Percentiles rank a stretch among this genome's conserved stretches.
phyloP scores from a whole-genome alignment of 2,113 vertebrate genomes.

The Podarcis muralis region DNA sequence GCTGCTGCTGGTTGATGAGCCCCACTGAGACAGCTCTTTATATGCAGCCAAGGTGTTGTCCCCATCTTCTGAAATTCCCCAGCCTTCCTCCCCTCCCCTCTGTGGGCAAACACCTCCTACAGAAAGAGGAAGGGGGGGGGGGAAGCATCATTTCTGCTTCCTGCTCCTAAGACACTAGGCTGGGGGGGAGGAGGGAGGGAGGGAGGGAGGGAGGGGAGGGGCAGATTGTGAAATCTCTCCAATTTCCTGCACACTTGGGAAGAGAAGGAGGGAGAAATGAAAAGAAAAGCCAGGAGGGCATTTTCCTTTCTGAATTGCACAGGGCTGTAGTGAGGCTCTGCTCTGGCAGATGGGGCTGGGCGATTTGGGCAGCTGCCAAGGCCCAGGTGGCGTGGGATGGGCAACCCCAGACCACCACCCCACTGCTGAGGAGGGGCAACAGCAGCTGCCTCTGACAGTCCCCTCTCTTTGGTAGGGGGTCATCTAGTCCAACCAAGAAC shows the following conservation, averaged over 20 bases:
- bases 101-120: conserved; percentile 20
- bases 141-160: background rate
- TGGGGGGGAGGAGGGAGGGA: background rate
- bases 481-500: no score
- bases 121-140: background rate
- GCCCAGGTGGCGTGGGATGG: no score
- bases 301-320: background rate
- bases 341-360: background rate
- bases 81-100: background rate
- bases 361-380: background rate
- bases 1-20: background rate
- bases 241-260: conserved; percentile 9
- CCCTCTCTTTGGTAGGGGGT: no score
- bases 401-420: background rate
- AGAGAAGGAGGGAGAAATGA: background rate
- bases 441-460: background rate
- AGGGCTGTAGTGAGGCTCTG: no score
- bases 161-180: background rate
- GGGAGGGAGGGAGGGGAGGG: background rate
- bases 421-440: background rate
- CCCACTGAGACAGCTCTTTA: conserved; percentile 5
- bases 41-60: conserved; percentile 21
- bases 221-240: conserved; percentile 2
- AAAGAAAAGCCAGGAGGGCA: background rate
- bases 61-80: conserved; percentile 26